phyloP scores from a whole-genome alignment of 1,140 invertebrate genomes.

The Melitaea cinxia region DNA sequence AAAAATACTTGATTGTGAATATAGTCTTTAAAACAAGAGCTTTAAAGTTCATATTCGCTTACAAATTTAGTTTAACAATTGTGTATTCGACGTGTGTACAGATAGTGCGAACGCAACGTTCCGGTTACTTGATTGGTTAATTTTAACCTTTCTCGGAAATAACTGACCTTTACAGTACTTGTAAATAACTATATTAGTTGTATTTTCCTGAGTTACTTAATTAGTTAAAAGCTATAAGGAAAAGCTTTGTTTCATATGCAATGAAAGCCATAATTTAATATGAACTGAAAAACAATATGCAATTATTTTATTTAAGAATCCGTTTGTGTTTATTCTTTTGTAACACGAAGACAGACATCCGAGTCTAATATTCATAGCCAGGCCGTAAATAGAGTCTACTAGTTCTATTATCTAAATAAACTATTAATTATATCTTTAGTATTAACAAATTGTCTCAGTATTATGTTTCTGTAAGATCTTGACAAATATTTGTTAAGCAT shows the following conservation, averaged over 20 bases:
- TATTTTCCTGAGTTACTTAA: constrained; percentile 1
- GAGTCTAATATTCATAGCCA: too few relatives aligned
- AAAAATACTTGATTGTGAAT: neutral
- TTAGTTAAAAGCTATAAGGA: neutral
- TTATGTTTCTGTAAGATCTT: too few relatives aligned
- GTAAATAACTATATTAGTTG: neutral
- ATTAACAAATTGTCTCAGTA: too few relatives aligned
- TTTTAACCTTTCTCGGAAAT: constrained; percentile 32
- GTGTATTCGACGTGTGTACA: neutral
- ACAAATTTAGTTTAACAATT: neutral
- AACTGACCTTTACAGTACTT: constrained; percentile 10
- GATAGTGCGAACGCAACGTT: constrained; percentile 22
- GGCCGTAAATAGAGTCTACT: too few relatives aligned
- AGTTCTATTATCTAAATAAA: too few relatives aligned
- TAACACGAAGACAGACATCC: too few relatives aligned
- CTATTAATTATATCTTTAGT: too few relatives aligned
- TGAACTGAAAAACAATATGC: too few relatives aligned
- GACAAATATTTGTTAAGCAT: too few relatives aligned
- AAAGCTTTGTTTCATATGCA: neutral
- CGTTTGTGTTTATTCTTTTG: too few relatives aligned
- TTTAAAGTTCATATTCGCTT: neutral
- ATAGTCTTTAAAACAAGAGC: neutral
- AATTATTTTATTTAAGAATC: too few relatives aligned
- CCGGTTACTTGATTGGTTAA: constrained; percentile 34
- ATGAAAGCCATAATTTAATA: neutral